Conservation (phyloP, 2,113 vertebrate genomes). For the Oryzias curvinotus region DNA sequence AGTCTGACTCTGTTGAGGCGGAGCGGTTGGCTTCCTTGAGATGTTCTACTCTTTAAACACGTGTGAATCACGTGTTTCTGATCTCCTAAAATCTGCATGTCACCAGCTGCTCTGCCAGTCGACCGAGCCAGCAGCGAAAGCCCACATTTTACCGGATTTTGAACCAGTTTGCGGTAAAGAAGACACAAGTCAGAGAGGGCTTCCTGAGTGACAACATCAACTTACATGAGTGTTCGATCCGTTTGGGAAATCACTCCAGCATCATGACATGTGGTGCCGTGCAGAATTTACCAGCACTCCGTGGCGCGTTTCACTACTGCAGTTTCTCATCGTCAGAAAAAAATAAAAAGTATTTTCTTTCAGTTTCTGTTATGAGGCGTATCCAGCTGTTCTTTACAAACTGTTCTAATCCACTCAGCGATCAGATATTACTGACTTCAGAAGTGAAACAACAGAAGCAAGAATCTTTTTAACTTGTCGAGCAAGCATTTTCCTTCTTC, state of each 20-base stretch:
- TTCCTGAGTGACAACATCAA: not conserved
- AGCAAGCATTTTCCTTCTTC: no score
- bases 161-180: not conserved
- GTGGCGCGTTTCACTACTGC: not conserved
- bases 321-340: not conserved
- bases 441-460: no score
- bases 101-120: slow-evolving; percentile 47
- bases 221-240: slow-evolving; percentile 1
- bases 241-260: slow-evolving; percentile 29
- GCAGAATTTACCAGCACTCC: not conserved
- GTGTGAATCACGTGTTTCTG: slow-evolving; percentile 39
- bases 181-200: not conserved
- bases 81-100: slow-evolving; percentile 1
- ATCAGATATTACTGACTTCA: no score
- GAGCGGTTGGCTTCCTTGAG: slow-evolving; percentile 22
- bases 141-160: slow-evolving; percentile 10
- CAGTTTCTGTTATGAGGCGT: no score
- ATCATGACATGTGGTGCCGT: slow-evolving; percentile 1
- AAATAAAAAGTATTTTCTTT: not conserved
- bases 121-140: slow-evolving; percentile 12
- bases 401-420: no score
- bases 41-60: slow-evolving; percentile 10
- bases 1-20: no score
- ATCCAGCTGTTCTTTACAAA: no score
- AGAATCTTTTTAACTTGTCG: no score